Base-by-base conservation (phyloP, 2,797 vertebrate genomes). In the Sylvilagus floridanus region DNA sequence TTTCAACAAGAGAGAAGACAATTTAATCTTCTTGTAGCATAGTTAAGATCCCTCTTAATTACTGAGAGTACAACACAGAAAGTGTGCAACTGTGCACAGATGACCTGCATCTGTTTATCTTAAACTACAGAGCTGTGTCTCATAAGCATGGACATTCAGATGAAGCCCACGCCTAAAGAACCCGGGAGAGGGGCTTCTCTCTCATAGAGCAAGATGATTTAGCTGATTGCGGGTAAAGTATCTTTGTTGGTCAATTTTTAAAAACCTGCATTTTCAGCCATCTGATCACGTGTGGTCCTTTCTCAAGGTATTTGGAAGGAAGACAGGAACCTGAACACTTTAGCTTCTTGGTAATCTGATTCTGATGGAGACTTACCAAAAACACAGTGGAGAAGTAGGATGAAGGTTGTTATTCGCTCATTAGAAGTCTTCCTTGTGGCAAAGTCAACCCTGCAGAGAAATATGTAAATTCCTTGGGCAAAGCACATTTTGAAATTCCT, bases 21-120 rank as follows among this genome's bases (percentile, higher is more conserved):
- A 79, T 19, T 95, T 60, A 42, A 47, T 90, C 65, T 60, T 82
- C 88, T 83, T 72, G 42, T 54, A 60, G 11, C 60, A 79, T 5
- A 54, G 19, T 26, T 87, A 69, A 35, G 42, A 47, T 68, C 19
- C 68, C 28, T 82, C 86, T 93, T 83, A 92, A 82, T 86, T 77
- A 47, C 72, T 78, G 37, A 42, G 50, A 32, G 26, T 62, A 30
- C 22, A 26, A 93, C 35, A 30, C 17, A 30, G 68, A 68, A 82
- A 65, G 88, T n/a, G 62, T 68, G 42, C 30, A 60, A 16, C 19
- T n/a, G 4, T 32, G 52, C 54, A 65, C 12, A 73, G 42, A 73
- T 66, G 10, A 47, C 16, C 30, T 85, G 42, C 7, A 7, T 4
- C 66, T 35, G 17, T 73, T 47, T 77, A 42, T 73, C 9, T 9